These are phyloP conservation scores for Avahi laniger DNA, from an alignment of 2,797 vertebrate genomes.

Conservation along the genomic window DNA sequence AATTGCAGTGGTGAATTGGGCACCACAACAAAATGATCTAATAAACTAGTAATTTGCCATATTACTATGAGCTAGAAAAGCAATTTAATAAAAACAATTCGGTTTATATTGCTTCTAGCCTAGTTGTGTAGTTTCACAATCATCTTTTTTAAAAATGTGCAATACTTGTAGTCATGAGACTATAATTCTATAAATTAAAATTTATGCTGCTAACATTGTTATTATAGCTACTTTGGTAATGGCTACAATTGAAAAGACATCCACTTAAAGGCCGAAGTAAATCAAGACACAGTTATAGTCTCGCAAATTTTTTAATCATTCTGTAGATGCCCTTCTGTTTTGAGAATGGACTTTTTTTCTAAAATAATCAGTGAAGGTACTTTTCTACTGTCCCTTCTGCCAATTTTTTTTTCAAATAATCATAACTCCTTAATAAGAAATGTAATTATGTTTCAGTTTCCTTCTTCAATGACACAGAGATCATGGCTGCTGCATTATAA, in stretches of 20 bases:
- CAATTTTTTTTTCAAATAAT: constrained; percentile 11
- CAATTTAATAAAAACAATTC: constrained; percentile 63
- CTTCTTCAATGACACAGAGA: neutral
- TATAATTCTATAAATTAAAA: constrained; percentile 45
- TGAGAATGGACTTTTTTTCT: neutral
- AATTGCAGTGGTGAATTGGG: constrained; percentile 44
- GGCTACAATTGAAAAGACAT: neutral
- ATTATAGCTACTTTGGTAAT: neutral
- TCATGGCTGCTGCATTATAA: neutral
- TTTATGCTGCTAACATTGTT: neutral
- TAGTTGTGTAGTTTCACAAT: constrained; percentile 8
- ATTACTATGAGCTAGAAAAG: constrained; percentile 36
- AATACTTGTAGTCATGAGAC: neutral
- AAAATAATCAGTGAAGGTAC: neutral
- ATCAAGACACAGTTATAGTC: neutral
- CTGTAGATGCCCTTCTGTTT: neutral
- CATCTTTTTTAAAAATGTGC: neutral
- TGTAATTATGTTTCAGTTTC: neutral
- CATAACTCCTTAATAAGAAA: neutral
- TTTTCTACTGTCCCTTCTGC: neutral
- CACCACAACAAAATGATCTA: constrained; percentile 44
- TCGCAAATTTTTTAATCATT: neutral
- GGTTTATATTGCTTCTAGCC: constrained; percentile 47
- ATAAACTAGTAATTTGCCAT: constrained; percentile 45
- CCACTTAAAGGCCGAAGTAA: constrained; percentile 1